A percentile compares a stretch with the other conserved stretches of the same genome.
Evolutionary conservation across 2,113 vertebrate genomes (phyloP).

Genomic region (Entosphenus tridentatus): DNA sequence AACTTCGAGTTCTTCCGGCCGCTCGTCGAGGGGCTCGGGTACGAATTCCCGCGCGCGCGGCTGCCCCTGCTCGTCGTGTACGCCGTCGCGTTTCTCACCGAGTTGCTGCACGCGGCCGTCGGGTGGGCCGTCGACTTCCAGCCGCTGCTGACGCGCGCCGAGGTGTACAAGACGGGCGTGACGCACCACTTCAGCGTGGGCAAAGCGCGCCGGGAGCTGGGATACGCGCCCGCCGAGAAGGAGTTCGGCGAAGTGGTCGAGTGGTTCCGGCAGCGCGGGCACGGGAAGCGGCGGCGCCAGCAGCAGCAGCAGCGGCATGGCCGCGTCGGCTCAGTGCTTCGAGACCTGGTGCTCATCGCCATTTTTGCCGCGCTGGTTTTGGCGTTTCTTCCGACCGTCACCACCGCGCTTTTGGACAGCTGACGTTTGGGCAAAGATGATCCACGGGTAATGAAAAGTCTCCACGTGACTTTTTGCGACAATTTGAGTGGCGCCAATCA

Average conservation of each 20-base stretch:
- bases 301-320: no score
- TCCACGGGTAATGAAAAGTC: no score
- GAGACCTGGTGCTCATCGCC: no score
- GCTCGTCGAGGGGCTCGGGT: conserved; percentile 62
- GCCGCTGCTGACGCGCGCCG: conserved; percentile 61
- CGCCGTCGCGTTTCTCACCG: conserved; percentile 52
- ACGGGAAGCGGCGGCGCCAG: conserved; percentile 16
- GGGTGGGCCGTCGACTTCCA: conserved; percentile 57
- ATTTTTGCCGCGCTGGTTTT: no score
- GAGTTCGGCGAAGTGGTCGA: conserved; percentile 45
- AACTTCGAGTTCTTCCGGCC: conserved; percentile 85
- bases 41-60: conserved; percentile 40
- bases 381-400: no score
- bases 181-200: conserved; percentile 69
- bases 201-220: conserved; percentile 51
- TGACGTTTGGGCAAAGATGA: no score
- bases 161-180: conserved; percentile 75
- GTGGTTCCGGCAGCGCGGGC: conserved; percentile 49
- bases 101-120: conserved; percentile 37
- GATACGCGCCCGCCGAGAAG: conserved; percentile 35
- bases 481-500: no score
- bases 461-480: no score
- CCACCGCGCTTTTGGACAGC: no score
- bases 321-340: no score
- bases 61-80: conserved; percentile 52